phyloP scores from a whole-genome alignment of 30 jellyfish, hydroid and myxozoan species.

The Hydra vulgaris region DNA sequence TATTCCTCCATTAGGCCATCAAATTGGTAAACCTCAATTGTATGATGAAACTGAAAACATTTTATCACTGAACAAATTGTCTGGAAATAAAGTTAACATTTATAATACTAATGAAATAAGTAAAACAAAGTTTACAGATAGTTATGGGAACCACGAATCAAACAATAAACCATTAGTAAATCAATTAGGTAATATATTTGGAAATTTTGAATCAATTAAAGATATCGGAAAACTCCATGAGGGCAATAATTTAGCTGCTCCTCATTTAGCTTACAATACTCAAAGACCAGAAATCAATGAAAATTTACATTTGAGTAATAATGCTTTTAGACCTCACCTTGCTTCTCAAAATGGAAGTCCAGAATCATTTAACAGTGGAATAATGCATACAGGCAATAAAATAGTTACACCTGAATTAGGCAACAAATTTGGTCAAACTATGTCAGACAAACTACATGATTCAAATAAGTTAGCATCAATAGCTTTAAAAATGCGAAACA shows the following conservation, averaged over 20 bases:
- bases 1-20: background rate
- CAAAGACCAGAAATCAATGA: no score
- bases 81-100: no score
- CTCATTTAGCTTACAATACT: no score
- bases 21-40: background rate
- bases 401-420: background rate
- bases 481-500: slow-evolving; percentile 24
- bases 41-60: background rate
- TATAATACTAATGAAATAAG: no score
- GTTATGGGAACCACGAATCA: background rate
- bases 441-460: background rate
- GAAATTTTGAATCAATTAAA: background rate
- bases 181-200: background rate
- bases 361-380: background rate
- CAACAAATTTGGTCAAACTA: background rate
- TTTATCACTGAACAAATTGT: no score
- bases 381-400: background rate
- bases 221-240: background rate
- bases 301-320: no score
- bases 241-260: background rate
- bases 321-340: background rate
- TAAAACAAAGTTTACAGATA: background rate
- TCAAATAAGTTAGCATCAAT: background rate
- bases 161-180: background rate
- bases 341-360: background rate